A percentile compares a stretch with the other conserved stretches of the same genome.
Evolutionary conservation across 2,797 vertebrate genomes (phyloP).

Genomic region (Artibeus lituratus): DNA sequence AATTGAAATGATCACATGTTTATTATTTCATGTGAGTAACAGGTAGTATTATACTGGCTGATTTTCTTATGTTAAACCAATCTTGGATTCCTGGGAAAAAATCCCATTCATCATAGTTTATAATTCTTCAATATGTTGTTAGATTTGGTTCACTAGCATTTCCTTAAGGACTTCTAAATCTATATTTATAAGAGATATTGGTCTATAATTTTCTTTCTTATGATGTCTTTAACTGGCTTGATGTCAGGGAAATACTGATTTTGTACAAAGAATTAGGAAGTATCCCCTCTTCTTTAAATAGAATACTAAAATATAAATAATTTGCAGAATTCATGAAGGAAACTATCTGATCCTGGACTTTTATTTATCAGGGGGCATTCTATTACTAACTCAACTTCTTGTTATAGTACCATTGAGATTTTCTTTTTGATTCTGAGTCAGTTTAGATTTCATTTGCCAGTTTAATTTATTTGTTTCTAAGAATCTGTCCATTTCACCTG

Average conservation of each 20-base stretch:
- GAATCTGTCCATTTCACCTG: not conserved
- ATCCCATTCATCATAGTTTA: not conserved
- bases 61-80: not conserved
- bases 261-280: not conserved
- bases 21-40: not conserved
- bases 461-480: not conserved
- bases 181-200: too few relatives aligned
- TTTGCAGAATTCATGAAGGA: not conserved
- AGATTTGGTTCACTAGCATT: not conserved
- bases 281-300: not conserved
- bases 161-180: not conserved
- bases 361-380: not conserved
- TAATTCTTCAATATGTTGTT: not conserved
- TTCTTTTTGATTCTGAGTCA: not conserved
- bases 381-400: not conserved
- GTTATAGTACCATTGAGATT: not conserved
- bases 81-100: not conserved
- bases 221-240: too few relatives aligned
- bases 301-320: not conserved
- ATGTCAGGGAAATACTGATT: too few relatives aligned
- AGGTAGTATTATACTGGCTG: not conserved
- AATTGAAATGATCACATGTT: not conserved
- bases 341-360: not conserved
- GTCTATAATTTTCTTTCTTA: too few relatives aligned
- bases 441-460: not conserved